Percentiles rank a stretch among this genome's conserved stretches.
phyloP scores from a whole-genome alignment of 2,888 invertebrate species.

The Cephus pygmeus region DNA sequence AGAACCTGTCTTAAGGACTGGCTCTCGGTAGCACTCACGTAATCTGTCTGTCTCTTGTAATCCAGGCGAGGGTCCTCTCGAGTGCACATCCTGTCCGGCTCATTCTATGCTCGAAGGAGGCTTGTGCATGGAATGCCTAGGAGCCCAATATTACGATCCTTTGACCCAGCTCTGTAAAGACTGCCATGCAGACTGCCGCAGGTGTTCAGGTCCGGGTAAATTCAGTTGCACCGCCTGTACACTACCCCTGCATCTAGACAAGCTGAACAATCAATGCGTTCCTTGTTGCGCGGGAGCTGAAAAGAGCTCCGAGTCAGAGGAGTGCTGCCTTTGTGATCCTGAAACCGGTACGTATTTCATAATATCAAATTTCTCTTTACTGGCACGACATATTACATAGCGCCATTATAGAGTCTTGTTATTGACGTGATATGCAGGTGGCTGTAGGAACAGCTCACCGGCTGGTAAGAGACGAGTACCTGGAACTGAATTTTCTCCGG shows the following conservation, averaged over 20 bases:
- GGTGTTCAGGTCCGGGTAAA: slow-evolving; percentile 77
- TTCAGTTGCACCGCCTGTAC: slow-evolving; percentile 77
- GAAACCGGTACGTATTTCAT: slow-evolving; percentile 71
- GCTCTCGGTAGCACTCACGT: not conserved
- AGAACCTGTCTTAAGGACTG: not conserved
- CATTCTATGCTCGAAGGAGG: slow-evolving; percentile 81
- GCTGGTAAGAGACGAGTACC: slow-evolving; percentile 81
- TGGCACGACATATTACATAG: not conserved
- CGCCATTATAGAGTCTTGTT: not conserved
- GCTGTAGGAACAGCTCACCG: slow-evolving; percentile 79
- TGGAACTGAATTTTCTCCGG: slow-evolving; percentile 66
- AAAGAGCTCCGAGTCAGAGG: slow-evolving; percentile 64
- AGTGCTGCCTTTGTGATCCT: slow-evolving; percentile 79
- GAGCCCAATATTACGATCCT: slow-evolving; percentile 79
- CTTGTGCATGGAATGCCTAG: slow-evolving; percentile 80
- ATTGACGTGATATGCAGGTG: slow-evolving; percentile 67
- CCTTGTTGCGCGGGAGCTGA: slow-evolving; percentile 75
- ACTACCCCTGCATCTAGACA: slow-evolving; percentile 75
- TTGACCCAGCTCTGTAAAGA: slow-evolving; percentile 75
- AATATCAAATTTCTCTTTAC: not conserved
- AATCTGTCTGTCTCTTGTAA: slow-evolving; percentile 16
- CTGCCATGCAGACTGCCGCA: slow-evolving; percentile 75
- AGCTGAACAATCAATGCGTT: slow-evolving; percentile 81
- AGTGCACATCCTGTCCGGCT: slow-evolving; percentile 79
- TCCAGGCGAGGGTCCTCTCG: slow-evolving; percentile 77